Conservation (phyloP, 1,140 invertebrate genomes). For the Dinothrombium tinctorium region DNA sequence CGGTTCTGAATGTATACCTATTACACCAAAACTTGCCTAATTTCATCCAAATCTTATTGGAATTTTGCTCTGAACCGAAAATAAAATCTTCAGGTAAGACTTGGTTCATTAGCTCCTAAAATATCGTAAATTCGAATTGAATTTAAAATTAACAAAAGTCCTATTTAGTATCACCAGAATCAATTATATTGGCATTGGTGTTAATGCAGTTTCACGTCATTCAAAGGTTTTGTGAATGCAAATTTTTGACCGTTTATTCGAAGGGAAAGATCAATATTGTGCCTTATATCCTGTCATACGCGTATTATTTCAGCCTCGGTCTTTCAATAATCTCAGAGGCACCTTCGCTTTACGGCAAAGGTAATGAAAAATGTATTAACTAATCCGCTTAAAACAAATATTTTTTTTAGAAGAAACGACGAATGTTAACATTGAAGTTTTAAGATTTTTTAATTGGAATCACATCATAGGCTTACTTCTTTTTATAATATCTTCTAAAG, state of each 20-base stretch:
- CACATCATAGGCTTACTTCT: slow-evolving; percentile 27
- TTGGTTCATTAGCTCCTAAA: slow-evolving; percentile 5
- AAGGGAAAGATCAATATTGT: slow-evolving; percentile 46
- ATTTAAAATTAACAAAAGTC: too few relatives aligned
- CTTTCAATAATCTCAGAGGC: slow-evolving; percentile 41
- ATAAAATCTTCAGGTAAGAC: slow-evolving; percentile 8
- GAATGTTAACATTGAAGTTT: too few relatives aligned
- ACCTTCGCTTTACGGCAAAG: slow-evolving; percentile 30
- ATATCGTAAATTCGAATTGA: neutral
- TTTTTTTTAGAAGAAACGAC: too few relatives aligned
- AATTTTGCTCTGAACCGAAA: slow-evolving; percentile 1
- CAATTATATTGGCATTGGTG: slow-evolving; percentile 29
- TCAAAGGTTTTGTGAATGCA: slow-evolving; percentile 44
- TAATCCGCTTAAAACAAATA: neutral
- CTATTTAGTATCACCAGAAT: slow-evolving; percentile 25
- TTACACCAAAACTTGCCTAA: slow-evolving; percentile 1
- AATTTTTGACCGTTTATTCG: slow-evolving; percentile 48
- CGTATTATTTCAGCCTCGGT: slow-evolving; percentile 45
- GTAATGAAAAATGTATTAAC: neutral
- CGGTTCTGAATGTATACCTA: slow-evolving; percentile 9
- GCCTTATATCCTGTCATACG: slow-evolving; percentile 44
- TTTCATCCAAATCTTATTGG: slow-evolving; percentile 9
- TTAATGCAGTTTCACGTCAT: slow-evolving; percentile 39
- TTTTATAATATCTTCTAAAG: slow-evolving; percentile 38
- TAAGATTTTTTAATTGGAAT: slow-evolving; percentile 3